Evolutionary conservation across 2,113 vertebrate species (phyloP).

Genomic region (Rhea americana): DNA sequence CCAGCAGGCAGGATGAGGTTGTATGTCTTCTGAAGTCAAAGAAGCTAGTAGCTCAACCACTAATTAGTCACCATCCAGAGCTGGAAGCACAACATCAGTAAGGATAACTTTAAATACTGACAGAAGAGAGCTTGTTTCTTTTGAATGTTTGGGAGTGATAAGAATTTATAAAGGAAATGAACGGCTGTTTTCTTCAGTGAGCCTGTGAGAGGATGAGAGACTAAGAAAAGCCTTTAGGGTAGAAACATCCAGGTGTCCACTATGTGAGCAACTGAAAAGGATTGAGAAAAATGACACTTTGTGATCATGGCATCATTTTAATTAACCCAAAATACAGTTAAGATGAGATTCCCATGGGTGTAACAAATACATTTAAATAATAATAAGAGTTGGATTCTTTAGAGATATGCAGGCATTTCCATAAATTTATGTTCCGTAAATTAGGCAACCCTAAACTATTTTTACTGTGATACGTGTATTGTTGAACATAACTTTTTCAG

Average conservation of each 20-base stretch:
- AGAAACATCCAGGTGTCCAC: not conserved
- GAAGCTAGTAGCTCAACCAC: not conserved
- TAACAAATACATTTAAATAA: not conserved
- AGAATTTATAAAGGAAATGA: not conserved
- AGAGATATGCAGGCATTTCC: not conserved
- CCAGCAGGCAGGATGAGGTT: not conserved
- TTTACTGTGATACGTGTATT: not conserved
- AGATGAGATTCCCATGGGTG: not conserved
- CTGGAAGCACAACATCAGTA: not conserved
- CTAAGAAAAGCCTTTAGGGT: not conserved
- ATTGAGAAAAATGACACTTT: not conserved
- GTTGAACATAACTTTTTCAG: not conserved
- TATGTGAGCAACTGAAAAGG: not conserved
- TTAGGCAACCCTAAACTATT: not conserved
- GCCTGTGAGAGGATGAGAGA: not conserved
- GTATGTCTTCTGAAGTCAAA: not conserved
- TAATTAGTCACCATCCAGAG: not conserved
- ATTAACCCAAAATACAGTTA: not conserved
- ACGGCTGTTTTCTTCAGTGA: not conserved
- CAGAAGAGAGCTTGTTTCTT: not conserved
- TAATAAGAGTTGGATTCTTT: not conserved
- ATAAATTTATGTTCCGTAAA: not conserved
- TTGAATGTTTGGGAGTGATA: not conserved
- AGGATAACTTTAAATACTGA: not conserved
- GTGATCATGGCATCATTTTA: not conserved